phyloP scores from a whole-genome alignment of 2,888 invertebrate genomes.

The Platypus cylindrus region DNA sequence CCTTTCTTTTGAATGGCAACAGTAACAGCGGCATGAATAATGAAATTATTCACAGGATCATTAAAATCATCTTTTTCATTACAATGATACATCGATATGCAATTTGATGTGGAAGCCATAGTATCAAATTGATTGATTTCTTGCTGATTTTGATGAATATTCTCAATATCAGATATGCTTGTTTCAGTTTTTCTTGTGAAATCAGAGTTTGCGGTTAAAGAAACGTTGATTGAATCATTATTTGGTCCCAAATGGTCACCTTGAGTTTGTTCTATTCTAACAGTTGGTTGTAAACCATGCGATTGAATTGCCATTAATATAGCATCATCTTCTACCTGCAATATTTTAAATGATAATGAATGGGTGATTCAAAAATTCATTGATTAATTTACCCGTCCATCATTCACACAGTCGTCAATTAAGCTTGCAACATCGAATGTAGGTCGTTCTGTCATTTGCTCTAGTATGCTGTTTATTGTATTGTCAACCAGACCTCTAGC shows the following conservation, averaged over 20 bases:
- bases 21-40: constrained; percentile 58
- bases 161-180: constrained; percentile 23
- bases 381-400: constrained; percentile 34
- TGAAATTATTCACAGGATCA: constrained; percentile 45
- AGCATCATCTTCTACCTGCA: constrained; percentile 52
- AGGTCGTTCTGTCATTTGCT: constrained; percentile 42
- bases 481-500: constrained; percentile 57
- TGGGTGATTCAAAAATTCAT: no score
- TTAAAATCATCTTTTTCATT: constrained; percentile 15
- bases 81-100: no score
- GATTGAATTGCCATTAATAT: constrained; percentile 63
- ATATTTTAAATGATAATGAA: no score
- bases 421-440: constrained; percentile 41
- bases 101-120: constrained; percentile 11
- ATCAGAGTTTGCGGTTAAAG: constrained; percentile 10
- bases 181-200: constrained; percentile 21
- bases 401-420: constrained; percentile 42
- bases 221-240: no score
- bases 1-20: constrained; percentile 64
- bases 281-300: constrained; percentile 52
- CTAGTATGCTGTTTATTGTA: constrained; percentile 53
- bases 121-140: no score
- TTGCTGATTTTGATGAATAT: constrained; percentile 23
- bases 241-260: constrained; percentile 5
- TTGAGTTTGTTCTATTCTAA: no score